Evolutionary conservation across 1,140 invertebrate species (phyloP), one percentile per base, ranked within the genome.

Genomic region (Drosophila parvula): DNA sequence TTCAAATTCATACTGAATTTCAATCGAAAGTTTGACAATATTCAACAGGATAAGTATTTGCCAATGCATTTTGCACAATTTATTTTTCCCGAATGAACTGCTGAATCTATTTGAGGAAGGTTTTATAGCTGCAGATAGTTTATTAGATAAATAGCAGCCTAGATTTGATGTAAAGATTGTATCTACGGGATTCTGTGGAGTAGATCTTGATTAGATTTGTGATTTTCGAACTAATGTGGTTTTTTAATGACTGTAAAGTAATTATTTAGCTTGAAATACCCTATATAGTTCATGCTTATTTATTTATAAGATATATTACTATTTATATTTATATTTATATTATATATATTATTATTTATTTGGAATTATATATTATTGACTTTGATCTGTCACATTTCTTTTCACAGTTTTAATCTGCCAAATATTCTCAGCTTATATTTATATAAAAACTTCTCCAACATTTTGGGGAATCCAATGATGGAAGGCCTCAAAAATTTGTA

Each of bases 1-100:
- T 7, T 64, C 18, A 18, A 64, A 64, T 9, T 68, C 59, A 38
- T 47, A 64, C 3, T 18, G 14, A 12, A 6, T 14, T 63, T 28
- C 43, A 40, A 48, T 1, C 7, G 64, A 41, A 32, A 5, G 27
- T 14, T 38, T 16, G 8, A 40, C 28, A 3, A 32, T 9, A 11
- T 4, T 8, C 7, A 67, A 11, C 14, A 67, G 12, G 10, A 63
- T 11, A 6, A 67, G 0, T 11, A 47, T 8, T 51, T 22, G 43
- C 16, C 5, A 12, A 56, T 10, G 7, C 60, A 62, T 62, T 40
- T 40, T 8, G 8, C 16, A 36, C 38, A 0, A 4, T 38, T 11
- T 2, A 32, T 6, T 56, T n/a, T 4, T 7, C 18, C 2, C 11
- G 55, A 59, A 59, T 62, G 27, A 2, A 11, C 2, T n/a, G 8